These are phyloP conservation scores for Hexactinellida sp. DNA, from an alignment of 37 sponge, comb jelly and placozoan genomes.

Conservation along the genomic window DNA sequence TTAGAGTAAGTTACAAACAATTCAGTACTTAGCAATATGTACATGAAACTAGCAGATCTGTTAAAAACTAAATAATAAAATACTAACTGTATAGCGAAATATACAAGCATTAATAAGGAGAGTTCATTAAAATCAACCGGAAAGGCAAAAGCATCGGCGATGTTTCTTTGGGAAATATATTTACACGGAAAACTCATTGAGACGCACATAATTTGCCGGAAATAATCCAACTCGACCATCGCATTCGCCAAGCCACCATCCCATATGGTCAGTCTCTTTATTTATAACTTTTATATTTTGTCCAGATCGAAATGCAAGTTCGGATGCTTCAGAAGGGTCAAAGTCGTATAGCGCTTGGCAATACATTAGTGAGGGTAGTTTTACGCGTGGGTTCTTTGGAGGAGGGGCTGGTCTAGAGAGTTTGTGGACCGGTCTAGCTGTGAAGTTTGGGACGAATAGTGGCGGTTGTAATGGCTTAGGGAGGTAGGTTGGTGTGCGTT, in stretches of 20 bases:
- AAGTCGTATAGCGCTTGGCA: neutral
- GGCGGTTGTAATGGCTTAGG: neutral
- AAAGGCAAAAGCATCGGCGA: neutral
- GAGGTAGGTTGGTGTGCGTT: neutral
- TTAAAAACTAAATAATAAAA: constrained; percentile 13
- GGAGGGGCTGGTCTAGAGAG: neutral
- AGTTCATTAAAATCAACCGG: neutral
- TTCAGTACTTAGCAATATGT: neutral
- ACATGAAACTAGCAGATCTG: neutral
- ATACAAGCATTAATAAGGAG: constrained; percentile 6
- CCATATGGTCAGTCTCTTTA: neutral
- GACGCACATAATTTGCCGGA: constrained; percentile 4
- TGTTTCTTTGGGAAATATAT: neutral
- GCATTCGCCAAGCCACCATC: neutral
- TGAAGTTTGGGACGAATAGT: neutral
- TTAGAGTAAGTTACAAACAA: neutral
- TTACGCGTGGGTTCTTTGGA: neutral
- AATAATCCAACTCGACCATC: neutral
- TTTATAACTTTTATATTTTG: neutral
- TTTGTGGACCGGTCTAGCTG: neutral
- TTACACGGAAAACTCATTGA: neutral
- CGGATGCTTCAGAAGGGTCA: neutral
- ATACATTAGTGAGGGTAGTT: neutral
- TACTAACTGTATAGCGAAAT: neutral
- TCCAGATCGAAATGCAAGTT: neutral